Evolutionary conservation across 1,140 invertebrate species (phyloP), one percentile per base, ranked within the genome.

Genomic region (Aphelenchoides avenae): DNA sequence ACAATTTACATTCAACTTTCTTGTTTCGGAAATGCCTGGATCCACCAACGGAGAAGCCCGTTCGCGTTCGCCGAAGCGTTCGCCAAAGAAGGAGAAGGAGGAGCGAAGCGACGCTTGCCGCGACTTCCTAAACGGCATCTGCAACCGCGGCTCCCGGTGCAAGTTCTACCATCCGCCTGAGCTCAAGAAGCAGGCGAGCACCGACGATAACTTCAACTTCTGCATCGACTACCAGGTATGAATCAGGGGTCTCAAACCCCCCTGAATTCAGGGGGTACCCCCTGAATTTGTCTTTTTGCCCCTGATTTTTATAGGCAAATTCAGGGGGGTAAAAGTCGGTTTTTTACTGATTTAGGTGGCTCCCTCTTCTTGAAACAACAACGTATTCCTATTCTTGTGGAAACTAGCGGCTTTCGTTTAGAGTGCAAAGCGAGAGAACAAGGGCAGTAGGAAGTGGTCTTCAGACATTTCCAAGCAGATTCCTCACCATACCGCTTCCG

Each of bases 91-190:
- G n/a, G n/a, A n/a, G n/a, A n/a, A n/a, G n/a, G n/a, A n/a, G 7
- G 43, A 51, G 6, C 34, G 61, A 36, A 36, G 27, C 34, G 79
- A 80, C 57, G 75, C 81, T 43, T 84, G 83, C 70, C 78, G 83
- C 20, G 83, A 84, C 70, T 84, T 79, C 71, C 71, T 84, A 61
- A 78, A 84, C 34, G 84, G 84, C 75, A 81, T 84, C 36, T 90
- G 88, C 77, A 84, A 85, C 53, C 80, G 87, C 11, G 87, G 87
- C 7, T 86, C 85, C 65, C 83, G 84, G 34, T 90, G 88, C 78
- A 87, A 87, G 64, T 88, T 84, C 68, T 80, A 83, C 24, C 86
- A 87, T 70, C 82, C 83, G 3, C 76, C 78, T 51, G 82, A 83
- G 11, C 20, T 24, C 20, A 61, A 40, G 34, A 76, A 73, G 13